phyloP scores from a whole-genome alignment of 2,888 invertebrate species.

The Scaptomyza tumidula region DNA sequence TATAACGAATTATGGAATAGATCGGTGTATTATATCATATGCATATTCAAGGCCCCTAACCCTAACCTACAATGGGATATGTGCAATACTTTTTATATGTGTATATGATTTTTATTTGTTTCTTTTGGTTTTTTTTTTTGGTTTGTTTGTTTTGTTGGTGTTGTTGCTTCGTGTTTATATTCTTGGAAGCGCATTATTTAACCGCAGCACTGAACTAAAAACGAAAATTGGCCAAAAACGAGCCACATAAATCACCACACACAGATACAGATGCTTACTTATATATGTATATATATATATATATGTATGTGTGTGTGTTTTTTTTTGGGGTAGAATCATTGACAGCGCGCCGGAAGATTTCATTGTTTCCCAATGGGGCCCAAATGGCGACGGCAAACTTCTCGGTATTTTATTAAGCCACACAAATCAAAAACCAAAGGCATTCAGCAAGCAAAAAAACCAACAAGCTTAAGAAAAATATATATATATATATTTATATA shows the following conservation, averaged over 20 bases:
- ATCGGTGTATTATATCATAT: slow-evolving; percentile 54
- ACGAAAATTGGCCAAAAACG: slow-evolving; percentile 81
- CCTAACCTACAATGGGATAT: slow-evolving; percentile 43
- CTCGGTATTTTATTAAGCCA: slow-evolving; percentile 81
- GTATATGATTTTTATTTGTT: slow-evolving; percentile 10
- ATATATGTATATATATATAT: not conserved
- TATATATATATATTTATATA: slow-evolving; percentile 16
- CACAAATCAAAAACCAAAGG: slow-evolving; percentile 73
- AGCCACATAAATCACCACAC: slow-evolving; percentile 75
- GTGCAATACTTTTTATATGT: slow-evolving; percentile 50
- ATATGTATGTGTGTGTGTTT: not conserved
- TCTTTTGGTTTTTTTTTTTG: slow-evolving; percentile 33
- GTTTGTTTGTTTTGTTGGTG: slow-evolving; percentile 19
- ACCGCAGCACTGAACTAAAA: slow-evolving; percentile 72
- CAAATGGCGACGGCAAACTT: slow-evolving; percentile 65
- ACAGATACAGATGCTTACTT: slow-evolving; percentile 22
- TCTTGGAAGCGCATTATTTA: slow-evolving; percentile 79
- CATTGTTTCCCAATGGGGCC: slow-evolving; percentile 77
- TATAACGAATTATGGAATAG: slow-evolving; percentile 70
- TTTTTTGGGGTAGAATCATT: slow-evolving; percentile 75
- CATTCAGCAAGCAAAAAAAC: slow-evolving; percentile 38
- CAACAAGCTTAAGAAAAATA: slow-evolving; percentile 11
- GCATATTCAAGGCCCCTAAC: slow-evolving; percentile 71
- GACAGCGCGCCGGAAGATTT: slow-evolving; percentile 79
- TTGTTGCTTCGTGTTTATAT: slow-evolving; percentile 52